phyloP scores from a whole-genome alignment of 2,888 invertebrate genomes.

The Tinea semifulvella region DNA sequence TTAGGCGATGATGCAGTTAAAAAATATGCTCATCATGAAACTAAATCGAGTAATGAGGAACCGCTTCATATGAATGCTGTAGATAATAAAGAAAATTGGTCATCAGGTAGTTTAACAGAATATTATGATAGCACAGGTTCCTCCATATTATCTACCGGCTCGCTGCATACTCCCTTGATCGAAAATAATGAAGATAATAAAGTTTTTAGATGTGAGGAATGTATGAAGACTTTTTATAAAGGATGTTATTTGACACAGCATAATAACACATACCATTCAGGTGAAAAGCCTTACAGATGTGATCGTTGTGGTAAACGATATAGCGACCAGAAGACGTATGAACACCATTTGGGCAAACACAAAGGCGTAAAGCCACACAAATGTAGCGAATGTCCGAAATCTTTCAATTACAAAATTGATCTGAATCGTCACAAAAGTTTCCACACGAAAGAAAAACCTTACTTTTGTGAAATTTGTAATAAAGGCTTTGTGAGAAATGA shows the following conservation, averaged over 20 bases:
- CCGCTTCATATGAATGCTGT: background rate
- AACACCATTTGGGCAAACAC: conserved; percentile 80
- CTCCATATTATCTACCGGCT: no score
- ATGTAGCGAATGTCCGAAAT: conserved; percentile 85
- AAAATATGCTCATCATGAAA: background rate
- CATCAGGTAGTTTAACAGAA: conserved; percentile 52
- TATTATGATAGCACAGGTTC: conserved; percentile 42
- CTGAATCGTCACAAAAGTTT: conserved; percentile 86
- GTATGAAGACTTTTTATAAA: conserved; percentile 85
- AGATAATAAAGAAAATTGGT: conserved; percentile 61
- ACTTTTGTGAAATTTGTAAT: conserved; percentile 1
- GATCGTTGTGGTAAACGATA: conserved; percentile 87
- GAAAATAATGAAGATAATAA: conserved; percentile 14
- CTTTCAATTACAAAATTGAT: conserved; percentile 92
- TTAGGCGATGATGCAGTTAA: background rate
- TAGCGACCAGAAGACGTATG: conserved; percentile 72
- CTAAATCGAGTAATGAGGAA: background rate
- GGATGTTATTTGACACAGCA: conserved; percentile 91
- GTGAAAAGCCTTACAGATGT: conserved; percentile 89
- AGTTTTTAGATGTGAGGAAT: conserved; percentile 78
- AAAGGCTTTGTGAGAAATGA: background rate
- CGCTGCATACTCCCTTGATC: background rate
- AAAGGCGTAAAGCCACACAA: conserved; percentile 86
- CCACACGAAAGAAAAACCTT: conserved; percentile 79
- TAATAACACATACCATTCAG: conserved; percentile 88